These are phyloP conservation scores for Cossypha niveicapilla DNA, from an alignment of 2,797 vertebrate species.

Conservation along the genomic window DNA sequence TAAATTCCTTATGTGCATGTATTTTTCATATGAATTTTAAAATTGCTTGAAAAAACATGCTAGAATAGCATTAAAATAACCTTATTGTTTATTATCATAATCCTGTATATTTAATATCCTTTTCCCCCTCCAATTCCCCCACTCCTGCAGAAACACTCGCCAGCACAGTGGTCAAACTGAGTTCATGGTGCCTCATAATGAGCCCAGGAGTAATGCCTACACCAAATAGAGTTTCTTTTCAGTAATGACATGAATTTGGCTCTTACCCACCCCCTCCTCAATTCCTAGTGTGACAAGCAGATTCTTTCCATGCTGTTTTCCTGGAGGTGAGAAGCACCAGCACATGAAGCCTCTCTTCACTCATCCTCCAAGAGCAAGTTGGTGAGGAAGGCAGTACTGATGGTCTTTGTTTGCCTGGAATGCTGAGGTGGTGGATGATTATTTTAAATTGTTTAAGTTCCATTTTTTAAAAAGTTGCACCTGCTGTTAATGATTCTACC, in stretches of 20 bases:
- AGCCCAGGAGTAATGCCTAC: slow-evolving; percentile 14
- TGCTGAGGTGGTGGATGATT: not conserved
- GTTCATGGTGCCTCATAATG: slow-evolving; percentile 20
- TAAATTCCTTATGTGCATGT: not conserved
- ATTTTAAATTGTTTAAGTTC: not conserved
- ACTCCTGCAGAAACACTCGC: slow-evolving; percentile 19
- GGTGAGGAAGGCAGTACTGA: not conserved
- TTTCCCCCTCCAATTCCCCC: not conserved
- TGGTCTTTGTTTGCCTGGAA: not conserved
- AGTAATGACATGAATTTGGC: not conserved
- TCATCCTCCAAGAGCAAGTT: not conserved
- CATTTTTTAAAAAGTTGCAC: fast-evolving
- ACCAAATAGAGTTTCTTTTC: slow-evolving; percentile 15
- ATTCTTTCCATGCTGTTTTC: not conserved
- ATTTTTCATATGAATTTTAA: slow-evolving; percentile 47
- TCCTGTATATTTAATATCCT: slow-evolving; percentile 49
- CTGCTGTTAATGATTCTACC: not conserved
- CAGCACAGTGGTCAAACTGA: slow-evolving; percentile 50
- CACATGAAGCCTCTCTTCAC: not conserved
- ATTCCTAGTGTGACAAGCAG: not conserved
- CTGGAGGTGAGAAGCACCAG: not conserved
- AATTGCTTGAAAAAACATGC: slow-evolving; percentile 27
- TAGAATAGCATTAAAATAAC: not conserved
- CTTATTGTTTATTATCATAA: slow-evolving; percentile 36
- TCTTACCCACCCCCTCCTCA: not conserved